Percentiles rank a stretch among this genome's conserved stretches.
These are phyloP conservation scores for Oreotrochilus melanogaster DNA, from an alignment of 2,113 vertebrate species.

Conservation along the genomic window DNA sequence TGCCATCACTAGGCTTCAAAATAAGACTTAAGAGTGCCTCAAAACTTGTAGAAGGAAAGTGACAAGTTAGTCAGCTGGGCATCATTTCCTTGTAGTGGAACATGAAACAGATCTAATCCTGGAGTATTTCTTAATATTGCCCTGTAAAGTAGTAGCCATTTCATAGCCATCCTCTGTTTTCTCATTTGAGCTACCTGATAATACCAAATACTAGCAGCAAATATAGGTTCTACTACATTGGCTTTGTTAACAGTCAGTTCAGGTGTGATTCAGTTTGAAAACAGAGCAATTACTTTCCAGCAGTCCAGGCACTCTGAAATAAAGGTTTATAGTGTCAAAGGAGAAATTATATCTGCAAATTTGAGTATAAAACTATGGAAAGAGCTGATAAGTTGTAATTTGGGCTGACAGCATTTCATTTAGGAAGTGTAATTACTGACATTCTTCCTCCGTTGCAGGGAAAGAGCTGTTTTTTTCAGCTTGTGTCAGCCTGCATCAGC, in stretches of 20 bases:
- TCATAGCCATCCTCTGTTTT: not conserved
- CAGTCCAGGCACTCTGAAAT: not conserved
- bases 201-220: not conserved
- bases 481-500: not conserved
- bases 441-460: not conserved
- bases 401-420: not conserved
- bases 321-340: not conserved
- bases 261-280: not conserved
- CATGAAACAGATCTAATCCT: not conserved
- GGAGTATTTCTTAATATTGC: not conserved
- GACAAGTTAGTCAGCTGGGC: not conserved
- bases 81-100: not conserved
- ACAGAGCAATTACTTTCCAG: not conserved
- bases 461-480: not conserved
- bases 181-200: not conserved
- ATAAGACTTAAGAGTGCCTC: not conserved
- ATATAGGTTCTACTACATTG: not conserved
- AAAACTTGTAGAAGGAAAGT: not conserved
- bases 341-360: fast-evolving
- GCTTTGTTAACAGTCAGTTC: not conserved
- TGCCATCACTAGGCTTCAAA: not conserved
- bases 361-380: not conserved
- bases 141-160: not conserved
- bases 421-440: not conserved
- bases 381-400: not conserved